A percentile compares a stretch with the other conserved stretches of the same genome.
Conservation (phyloP, 2,888 invertebrate species). For the Muschampia plurimacula region DNA sequence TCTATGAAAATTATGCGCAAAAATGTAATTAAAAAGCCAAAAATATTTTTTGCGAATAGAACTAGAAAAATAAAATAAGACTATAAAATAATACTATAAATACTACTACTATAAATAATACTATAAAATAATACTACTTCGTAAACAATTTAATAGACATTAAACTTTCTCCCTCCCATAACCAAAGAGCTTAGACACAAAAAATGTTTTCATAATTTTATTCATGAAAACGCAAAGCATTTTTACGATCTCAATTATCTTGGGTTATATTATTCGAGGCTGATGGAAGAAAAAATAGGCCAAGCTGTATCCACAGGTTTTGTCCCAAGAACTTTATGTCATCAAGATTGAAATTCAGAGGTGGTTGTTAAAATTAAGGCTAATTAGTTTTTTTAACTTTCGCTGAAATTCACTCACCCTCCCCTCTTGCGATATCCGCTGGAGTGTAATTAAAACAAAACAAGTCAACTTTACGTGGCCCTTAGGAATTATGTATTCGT, state of each 20-base stretch:
- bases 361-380: slow-evolving; percentile 75
- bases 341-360: slow-evolving; percentile 56
- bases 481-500: slow-evolving; percentile 63
- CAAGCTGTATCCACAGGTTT: slow-evolving; percentile 14
- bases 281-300: slow-evolving; percentile 13
- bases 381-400: slow-evolving; percentile 70
- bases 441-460: slow-evolving; percentile 77
- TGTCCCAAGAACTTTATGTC: slow-evolving; percentile 51
- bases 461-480: slow-evolving; percentile 73
- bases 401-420: slow-evolving; percentile 57
- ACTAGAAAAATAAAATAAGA: too few relatives aligned
- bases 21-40: too few relatives aligned
- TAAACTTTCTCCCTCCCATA: not conserved
- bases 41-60: too few relatives aligned
- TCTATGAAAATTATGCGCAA: too few relatives aligned
- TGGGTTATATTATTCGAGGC: not conserved
- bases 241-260: slow-evolving; percentile 24
- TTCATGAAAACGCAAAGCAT: slow-evolving; percentile 30
- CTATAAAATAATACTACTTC: not conserved
- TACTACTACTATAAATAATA: not conserved
- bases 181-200: not conserved
- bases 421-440: slow-evolving; percentile 54
- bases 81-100: not conserved
- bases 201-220: slow-evolving; percentile 31
- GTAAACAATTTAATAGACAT: not conserved